Evolutionary conservation across 1,140 invertebrate genomes (phyloP).

Genomic region (Parapsyche elsis): DNA sequence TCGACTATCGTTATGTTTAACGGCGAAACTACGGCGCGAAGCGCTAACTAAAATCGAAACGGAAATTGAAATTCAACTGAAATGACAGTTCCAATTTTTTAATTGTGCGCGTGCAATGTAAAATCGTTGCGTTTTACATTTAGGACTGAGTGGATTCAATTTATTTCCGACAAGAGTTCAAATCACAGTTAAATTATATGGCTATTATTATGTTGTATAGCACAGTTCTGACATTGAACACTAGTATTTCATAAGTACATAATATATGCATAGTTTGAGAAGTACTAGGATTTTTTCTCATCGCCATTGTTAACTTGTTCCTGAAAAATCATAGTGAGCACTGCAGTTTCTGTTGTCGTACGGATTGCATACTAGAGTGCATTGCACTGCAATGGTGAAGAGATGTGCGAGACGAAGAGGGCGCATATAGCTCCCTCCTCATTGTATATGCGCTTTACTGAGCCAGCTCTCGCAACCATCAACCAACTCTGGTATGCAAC

Average conservation of each 20-base stretch:
- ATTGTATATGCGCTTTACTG: slow-evolving; percentile 16
- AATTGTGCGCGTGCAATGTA: not conserved
- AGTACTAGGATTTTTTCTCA: not conserved
- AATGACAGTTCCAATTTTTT: not conserved
- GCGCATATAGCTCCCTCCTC: slow-evolving; percentile 1
- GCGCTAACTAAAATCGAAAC: not conserved
- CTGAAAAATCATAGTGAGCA: not conserved
- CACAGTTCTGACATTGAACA: no score
- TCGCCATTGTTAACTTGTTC: not conserved
- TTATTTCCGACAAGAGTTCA: no score
- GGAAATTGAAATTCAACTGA: not conserved
- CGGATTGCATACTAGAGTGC: slow-evolving; percentile 1
- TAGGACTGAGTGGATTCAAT: no score
- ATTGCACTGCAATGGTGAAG: not conserved
- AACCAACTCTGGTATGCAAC: slow-evolving; percentile 10
- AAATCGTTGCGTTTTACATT: no score
- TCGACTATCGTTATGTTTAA: not conserved
- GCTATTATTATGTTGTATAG: no score
- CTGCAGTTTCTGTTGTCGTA: not conserved
- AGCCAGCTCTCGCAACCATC: not conserved
- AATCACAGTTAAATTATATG: no score
- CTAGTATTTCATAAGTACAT: no score
- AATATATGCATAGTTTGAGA: no score
- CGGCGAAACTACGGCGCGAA: no score
- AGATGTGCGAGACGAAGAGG: not conserved